A percentile compares a stretch with the other conserved stretches of the same genome.
These are phyloP conservation scores for Spinibarbus caldwelli DNA, from an alignment of 2,797 vertebrate species.

Conservation along the genomic window DNA sequence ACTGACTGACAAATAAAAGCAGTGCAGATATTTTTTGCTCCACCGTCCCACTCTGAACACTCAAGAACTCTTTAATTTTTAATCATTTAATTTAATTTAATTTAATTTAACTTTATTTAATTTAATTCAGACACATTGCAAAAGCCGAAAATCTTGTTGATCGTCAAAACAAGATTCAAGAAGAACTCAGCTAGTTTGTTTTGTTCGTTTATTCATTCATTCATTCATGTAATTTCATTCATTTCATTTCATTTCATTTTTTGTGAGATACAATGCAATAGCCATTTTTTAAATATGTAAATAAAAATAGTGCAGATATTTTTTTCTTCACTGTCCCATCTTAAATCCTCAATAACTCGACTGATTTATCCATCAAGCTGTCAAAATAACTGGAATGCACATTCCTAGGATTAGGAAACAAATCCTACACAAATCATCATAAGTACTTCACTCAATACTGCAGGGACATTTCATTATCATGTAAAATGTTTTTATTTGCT, in stretches of 20 bases:
- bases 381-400: slow-evolving; percentile 10
- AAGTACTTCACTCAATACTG: slow-evolving; percentile 6
- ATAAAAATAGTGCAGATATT: background rate
- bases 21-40: background rate
- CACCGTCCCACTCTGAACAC: background rate
- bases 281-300: background rate
- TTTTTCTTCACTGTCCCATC: background rate
- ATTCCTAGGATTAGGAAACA: background rate
- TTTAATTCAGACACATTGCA: background rate
- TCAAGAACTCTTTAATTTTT: no score
- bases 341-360: no score
- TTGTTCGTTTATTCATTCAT: no score
- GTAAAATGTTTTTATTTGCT: slow-evolving; percentile 13
- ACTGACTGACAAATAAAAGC: background rate
- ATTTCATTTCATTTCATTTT: no score
- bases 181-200: no score
- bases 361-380: slow-evolving; percentile 4
- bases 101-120: no score
- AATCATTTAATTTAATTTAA: no score
- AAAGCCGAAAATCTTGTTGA: background rate
- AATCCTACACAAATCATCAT: slow-evolving; percentile 3
- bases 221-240: no score
- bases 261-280: background rate
- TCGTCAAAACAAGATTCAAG: background rate
- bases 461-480: slow-evolving; percentile 12